Evolutionary conservation across 2,888 invertebrate genomes (phyloP).

Genomic region (Agrochola macilenta): DNA sequence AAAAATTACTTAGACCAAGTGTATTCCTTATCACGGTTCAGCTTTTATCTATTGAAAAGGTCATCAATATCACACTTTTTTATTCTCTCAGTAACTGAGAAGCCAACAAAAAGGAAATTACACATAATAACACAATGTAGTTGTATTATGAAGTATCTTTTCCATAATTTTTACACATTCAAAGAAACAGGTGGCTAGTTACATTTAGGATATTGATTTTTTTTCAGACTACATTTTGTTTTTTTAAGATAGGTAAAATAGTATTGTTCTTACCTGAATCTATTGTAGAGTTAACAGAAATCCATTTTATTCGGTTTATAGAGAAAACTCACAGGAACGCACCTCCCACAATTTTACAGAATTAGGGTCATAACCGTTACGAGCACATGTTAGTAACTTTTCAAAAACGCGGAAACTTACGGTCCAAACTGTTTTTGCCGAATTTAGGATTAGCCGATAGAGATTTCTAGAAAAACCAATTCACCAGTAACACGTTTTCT

Average conservation of each 20-base stretch:
- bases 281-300: slow-evolving; percentile 8
- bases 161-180: background rate
- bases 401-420: slow-evolving; percentile 43
- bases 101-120: background rate
- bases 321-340: slow-evolving; percentile 23
- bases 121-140: background rate
- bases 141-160: background rate
- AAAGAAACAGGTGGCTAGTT: slow-evolving; percentile 40
- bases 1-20: background rate
- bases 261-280: slow-evolving; percentile 41
- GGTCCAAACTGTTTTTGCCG: slow-evolving; percentile 32
- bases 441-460: slow-evolving; percentile 51
- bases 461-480: slow-evolving; percentile 82
- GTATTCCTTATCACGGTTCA: slow-evolving; percentile 24
- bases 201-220: slow-evolving; percentile 26
- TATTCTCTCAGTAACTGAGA: slow-evolving; percentile 5
- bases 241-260: background rate
- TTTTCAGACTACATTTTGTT: background rate
- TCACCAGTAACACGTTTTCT: slow-evolving; percentile 80
- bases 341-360: slow-evolving; percentile 50
- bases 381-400: slow-evolving; percentile 66
- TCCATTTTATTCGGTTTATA: slow-evolving; percentile 17
- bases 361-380: slow-evolving; percentile 66
- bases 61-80: slow-evolving; percentile 26
- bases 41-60: slow-evolving; percentile 13